Evolutionary conservation across 1,140 invertebrate genomes (phyloP).

Genomic region (Samia ricini): DNA sequence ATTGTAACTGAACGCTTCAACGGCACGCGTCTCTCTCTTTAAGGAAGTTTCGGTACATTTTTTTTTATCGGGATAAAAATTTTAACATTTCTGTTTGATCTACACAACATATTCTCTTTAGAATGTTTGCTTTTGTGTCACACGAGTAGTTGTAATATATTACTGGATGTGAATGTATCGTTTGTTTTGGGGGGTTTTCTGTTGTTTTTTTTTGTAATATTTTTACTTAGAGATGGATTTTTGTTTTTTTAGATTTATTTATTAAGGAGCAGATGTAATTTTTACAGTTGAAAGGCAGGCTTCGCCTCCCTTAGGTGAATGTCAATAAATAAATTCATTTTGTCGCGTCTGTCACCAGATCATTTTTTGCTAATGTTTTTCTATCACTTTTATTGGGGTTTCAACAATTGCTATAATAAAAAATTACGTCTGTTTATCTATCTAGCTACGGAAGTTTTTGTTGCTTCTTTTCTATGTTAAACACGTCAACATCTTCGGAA

Average conservation of each 20-base stretch:
- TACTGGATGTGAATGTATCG: not conserved
- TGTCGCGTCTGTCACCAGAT: too few species aligned
- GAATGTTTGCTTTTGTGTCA: not conserved
- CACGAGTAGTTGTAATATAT: not conserved
- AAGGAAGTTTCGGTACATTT: not conserved
- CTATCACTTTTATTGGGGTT: too few species aligned
- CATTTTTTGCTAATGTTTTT: too few species aligned
- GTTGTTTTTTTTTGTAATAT: not conserved
- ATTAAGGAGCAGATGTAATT: not conserved
- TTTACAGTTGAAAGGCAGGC: not conserved
- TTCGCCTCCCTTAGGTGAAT: not conserved
- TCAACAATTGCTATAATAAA: too few species aligned
- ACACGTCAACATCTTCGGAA: too few species aligned
- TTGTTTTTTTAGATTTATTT: not conserved
- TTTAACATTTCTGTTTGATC: not conserved
- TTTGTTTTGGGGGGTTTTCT: too few species aligned
- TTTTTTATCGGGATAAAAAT: not conserved
- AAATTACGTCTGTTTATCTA: too few species aligned
- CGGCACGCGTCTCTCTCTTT: constrained; percentile 6
- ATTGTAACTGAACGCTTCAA: constrained; percentile 7
- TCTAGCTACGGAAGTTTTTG: too few species aligned
- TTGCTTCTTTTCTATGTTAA: too few species aligned
- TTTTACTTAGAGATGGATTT: not conserved
- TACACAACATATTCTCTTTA: not conserved
- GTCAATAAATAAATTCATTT: not conserved